Base-by-base conservation (phyloP, 2,888 invertebrate genomes). In the Aplocera efformata region DNA sequence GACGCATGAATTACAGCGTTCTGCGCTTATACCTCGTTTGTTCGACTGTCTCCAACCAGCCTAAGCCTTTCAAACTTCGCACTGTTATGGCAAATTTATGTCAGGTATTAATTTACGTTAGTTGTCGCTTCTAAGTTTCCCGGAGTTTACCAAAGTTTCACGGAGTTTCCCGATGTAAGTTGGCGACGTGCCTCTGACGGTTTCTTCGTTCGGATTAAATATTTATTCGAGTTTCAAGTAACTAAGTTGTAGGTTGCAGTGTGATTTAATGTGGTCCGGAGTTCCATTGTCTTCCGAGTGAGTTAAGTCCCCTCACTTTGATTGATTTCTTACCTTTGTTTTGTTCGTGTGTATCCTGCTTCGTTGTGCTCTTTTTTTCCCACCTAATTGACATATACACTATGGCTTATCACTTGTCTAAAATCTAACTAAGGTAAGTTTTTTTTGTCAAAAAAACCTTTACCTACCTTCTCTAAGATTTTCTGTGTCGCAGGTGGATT, bases 41-140 rank as follows among this genome's bases (percentile, higher is more conserved):
- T 73, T 71, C 66, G 51, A 70, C 67, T 77, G 77, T 79, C 79
- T 79, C 65, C 60, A 66, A 60, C 60, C 70, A 60, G 69, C 72
- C 72, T 71, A 69, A 58, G 66, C 58, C 65, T 50, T 46, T 43
- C 74, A 73, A 83, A 80, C 75, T 82, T 78, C 53, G 65, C 66
- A 62, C 70, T 75, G 77, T 81, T 82, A 84, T 85, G 85, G 85
- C 84, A 84, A 85, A 88, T 86, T 86, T 81, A 85, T 84, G 86
- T 82, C 86, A 83, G 84, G 83, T 83, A 88, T 85, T 86, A 86
- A 86, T 85, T 86, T 82, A 84, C 74, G 75, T 73, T 75, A 78
- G 82, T 80, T 78, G 80, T 75, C 71, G 74, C 73, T 60, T 64
- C 26, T 26, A 17, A 17, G 13, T 17, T 17, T 17, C 13, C 13